Evolutionary conservation across 1,140 invertebrate genomes (phyloP).

Genomic region (Papilio dardanus): DNA sequence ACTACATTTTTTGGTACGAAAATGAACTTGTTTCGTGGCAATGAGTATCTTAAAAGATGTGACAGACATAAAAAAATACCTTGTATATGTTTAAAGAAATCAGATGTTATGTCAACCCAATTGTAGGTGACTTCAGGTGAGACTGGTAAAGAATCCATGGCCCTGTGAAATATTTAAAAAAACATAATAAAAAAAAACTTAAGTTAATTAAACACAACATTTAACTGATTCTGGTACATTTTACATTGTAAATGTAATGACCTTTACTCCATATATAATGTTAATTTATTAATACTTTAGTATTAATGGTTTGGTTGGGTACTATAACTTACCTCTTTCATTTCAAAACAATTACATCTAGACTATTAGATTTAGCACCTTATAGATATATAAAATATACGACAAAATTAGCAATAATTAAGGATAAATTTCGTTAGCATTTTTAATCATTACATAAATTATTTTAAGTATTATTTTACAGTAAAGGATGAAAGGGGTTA

Average conservation of each 20-base stretch:
- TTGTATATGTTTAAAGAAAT: constrained; percentile 89
- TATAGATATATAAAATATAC: too few species aligned
- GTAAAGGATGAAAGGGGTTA: neutral
- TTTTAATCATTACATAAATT: neutral
- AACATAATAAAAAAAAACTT: constrained; percentile 32
- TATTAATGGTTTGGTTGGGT: neutral
- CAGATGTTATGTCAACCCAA: constrained; percentile 90
- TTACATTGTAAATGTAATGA: neutral
- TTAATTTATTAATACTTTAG: neutral
- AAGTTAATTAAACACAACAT: too few species aligned
- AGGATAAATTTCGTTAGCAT: neutral
- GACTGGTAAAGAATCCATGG: constrained; percentile 70
- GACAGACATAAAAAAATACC: constrained; percentile 77
- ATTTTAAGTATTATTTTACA: neutral
- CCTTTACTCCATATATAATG: neutral
- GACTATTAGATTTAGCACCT: too few species aligned
- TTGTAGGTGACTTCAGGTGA: constrained; percentile 83
- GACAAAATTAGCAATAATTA: neutral
- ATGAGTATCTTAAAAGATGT: too few species aligned
- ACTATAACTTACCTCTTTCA: neutral
- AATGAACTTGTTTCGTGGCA: too few species aligned
- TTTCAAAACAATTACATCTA: neutral
- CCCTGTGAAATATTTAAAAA: constrained; percentile 51
- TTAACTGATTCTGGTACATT: neutral
- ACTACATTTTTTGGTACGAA: neutral